phyloP scores from a whole-genome alignment of 2,888 invertebrate genomes.

The Drosophila acutilabella region DNA sequence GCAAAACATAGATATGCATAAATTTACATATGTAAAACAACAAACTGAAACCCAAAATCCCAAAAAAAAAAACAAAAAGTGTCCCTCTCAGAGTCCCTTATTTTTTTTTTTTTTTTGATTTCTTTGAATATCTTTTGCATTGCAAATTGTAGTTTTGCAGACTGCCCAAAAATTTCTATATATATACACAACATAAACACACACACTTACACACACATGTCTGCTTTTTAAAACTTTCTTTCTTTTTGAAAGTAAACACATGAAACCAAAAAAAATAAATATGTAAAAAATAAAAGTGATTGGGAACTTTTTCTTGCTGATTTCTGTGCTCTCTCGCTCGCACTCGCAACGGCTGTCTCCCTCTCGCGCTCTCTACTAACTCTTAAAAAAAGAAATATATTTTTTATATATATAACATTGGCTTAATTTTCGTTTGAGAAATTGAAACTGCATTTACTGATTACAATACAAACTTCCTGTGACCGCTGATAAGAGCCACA shows the following conservation, averaged over 20 bases:
- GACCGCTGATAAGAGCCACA: slow-evolving; percentile 42
- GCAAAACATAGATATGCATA: slow-evolving; percentile 69
- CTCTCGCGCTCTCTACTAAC: slow-evolving; percentile 42
- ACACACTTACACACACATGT: slow-evolving; percentile 14
- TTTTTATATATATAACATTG: slow-evolving; percentile 11
- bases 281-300: slow-evolving; percentile 75
- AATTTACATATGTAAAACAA: slow-evolving; percentile 61
- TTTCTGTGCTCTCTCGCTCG: slow-evolving; percentile 41
- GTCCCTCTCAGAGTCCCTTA: slow-evolving; percentile 40
- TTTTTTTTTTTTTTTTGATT: slow-evolving; percentile 24
- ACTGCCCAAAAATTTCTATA: slow-evolving; percentile 21
- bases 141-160: slow-evolving; percentile 74
- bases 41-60: slow-evolving; percentile 32
- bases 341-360: background rate
- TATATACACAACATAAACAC: slow-evolving; percentile 17
- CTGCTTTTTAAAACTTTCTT: slow-evolving; percentile 67
- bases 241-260: slow-evolving; percentile 70
- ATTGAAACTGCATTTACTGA: slow-evolving; percentile 28
- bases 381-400: slow-evolving; percentile 35
- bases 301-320: slow-evolving; percentile 68
- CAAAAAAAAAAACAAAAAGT: slow-evolving; percentile 13
- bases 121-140: slow-evolving; percentile 59
- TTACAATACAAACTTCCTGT: slow-evolving; percentile 57
- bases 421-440: background rate
- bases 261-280: slow-evolving; percentile 25